phyloP scores from a whole-genome alignment of 1,140 invertebrate species.

The Apocrypta bakeri region DNA sequence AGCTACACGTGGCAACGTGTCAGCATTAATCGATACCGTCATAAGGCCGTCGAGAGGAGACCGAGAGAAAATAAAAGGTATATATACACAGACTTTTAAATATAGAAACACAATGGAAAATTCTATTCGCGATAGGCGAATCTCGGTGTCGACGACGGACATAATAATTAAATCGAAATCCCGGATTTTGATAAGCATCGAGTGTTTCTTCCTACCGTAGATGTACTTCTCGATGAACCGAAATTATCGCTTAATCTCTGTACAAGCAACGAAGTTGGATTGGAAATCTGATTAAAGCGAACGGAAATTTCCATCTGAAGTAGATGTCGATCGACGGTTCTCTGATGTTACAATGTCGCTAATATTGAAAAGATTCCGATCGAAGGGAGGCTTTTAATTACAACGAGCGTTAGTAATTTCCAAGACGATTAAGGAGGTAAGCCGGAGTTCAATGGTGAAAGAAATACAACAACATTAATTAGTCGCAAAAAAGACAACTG shows the following conservation, averaged over 20 bases:
- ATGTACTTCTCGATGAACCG: background rate
- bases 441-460: too few relatives aligned
- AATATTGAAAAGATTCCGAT: too few relatives aligned
- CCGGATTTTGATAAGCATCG: too few relatives aligned
- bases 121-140: background rate
- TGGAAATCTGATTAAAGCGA: background rate
- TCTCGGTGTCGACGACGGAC: background rate
- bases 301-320: slow-evolving; percentile 8
- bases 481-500: too few relatives aligned
- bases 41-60: background rate
- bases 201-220: too few relatives aligned
- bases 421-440: too few relatives aligned
- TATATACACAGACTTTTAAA: background rate
- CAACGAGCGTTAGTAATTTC: too few relatives aligned
- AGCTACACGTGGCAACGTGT: background rate
- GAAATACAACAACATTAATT: too few relatives aligned
- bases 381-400: too few relatives aligned
- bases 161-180: too few relatives aligned
- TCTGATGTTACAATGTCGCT: background rate
- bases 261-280: background rate
- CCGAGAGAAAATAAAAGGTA: background rate
- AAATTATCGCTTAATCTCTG: background rate
- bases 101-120: background rate
- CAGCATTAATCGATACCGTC: background rate
- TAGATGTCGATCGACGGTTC: background rate